phyloP scores from a whole-genome alignment of 1,140 invertebrate species.

The Drosophila littoralis region DNA sequence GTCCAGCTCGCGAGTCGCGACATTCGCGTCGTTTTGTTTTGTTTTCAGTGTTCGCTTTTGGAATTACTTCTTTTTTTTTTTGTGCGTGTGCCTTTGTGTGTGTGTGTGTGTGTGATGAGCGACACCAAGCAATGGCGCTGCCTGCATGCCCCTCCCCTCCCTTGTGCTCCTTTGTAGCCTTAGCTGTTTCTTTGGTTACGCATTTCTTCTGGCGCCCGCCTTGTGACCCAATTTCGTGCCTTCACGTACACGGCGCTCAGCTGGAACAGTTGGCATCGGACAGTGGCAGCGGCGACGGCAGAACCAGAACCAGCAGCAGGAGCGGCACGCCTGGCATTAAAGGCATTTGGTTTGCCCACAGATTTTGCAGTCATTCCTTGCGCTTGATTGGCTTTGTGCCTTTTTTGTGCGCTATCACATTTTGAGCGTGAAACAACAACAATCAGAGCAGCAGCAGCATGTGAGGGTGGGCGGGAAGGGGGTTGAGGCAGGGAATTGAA shows the following conservation, averaged over 20 bases:
- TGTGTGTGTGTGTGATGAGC: background rate
- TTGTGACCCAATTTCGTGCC: conserved; percentile 70
- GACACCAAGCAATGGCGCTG: conserved; percentile 18
- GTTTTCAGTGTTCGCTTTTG: conserved; percentile 40
- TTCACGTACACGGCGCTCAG: conserved; percentile 68
- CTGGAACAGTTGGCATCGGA: background rate
- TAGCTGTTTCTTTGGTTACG: conserved; percentile 21
- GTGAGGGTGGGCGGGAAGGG: conserved; percentile 8
- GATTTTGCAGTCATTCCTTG: conserved; percentile 72
- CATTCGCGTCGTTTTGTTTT: conserved; percentile 64
- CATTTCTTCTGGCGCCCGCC: conserved; percentile 34
- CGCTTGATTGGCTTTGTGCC: conserved; percentile 70
- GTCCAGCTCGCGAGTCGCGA: conserved; percentile 33
- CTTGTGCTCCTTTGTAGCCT: background rate
- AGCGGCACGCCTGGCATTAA: conserved; percentile 51
- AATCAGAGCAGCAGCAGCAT: background rate
- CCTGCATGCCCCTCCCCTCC: background rate
- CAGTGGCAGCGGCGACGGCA: conserved; percentile 4
- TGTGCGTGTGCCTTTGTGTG: background rate
- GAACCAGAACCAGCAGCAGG: background rate
- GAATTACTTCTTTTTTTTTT: background rate
- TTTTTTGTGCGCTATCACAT: conserved; percentile 47
- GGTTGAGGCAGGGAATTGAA: background rate
- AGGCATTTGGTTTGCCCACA: conserved; percentile 69
- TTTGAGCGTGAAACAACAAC: conserved; percentile 17